Evolutionary conservation across 2,888 invertebrate genomes (phyloP), one percentile per base, ranked within the genome.

Genomic region (Apamea sordens): DNA sequence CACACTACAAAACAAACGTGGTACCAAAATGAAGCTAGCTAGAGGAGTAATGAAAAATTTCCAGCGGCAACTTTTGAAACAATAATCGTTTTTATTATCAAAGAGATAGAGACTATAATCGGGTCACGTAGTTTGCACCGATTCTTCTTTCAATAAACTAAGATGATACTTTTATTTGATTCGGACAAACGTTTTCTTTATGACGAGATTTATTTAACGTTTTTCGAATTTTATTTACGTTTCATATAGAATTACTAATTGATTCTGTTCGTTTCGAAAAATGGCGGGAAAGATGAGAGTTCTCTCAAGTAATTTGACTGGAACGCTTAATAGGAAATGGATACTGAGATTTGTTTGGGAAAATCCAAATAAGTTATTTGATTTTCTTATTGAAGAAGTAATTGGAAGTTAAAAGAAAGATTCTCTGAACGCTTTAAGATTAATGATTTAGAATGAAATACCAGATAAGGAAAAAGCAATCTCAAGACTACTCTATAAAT

Each of bases 31-130:
- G 93, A 90, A 93, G 86, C 90, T 84, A 93, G 86, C 90, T 84
- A 86, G 87, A 86, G 89, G 83, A 91, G 92, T 93, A 94, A 94
- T 93, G 93, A 94, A 93, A 94, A 92, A 88, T 92, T 91, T 92
- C 89, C 88, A 86, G 79, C 79, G 56, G 74, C 53, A 76, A 84
- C 79, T 83, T 84, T 82, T 79, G 85, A 88, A 86, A 91, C 88
- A 89, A 89, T 90, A 80, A 86, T 77, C 81, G 88, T 88, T 91
- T 90, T 85, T 74, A 77, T 77, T 69, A n/a, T 53, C 53, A 79
- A 68, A 63, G 79, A 15, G 61, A 86, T 89, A 90, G 79, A 86
- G 90, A 73, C 82, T 65, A 86, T 74, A 77, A 86, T 90, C 77
- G 78, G 65, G 77, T 74, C 64, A 81, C 72, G 82, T 77, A 80